A percentile compares a stretch with the other conserved stretches of the same genome.
Evolutionary conservation across 2,888 invertebrate genomes (phyloP).

Genomic region (Ephialtes manifestator): DNA sequence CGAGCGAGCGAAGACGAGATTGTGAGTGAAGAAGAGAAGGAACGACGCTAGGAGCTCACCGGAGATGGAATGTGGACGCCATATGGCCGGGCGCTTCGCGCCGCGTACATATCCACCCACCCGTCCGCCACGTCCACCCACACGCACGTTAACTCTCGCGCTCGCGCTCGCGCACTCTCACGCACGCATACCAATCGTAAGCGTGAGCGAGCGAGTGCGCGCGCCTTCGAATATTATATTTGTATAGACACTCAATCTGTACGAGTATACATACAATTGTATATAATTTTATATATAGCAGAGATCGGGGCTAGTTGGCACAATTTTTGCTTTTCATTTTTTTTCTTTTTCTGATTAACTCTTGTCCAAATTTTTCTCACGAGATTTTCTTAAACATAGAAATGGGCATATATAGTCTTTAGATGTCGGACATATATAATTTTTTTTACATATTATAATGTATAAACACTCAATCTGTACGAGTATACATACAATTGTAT

Average conservation of each 20-base stretch:
- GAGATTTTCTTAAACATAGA: too few relatives aligned
- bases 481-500: too few relatives aligned
- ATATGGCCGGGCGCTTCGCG: conserved; percentile 81
- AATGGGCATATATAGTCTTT: too few relatives aligned
- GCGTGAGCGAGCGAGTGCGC: background rate
- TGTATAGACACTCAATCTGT: conserved; percentile 6
- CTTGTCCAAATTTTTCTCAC: too few relatives aligned
- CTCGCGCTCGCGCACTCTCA: conserved; percentile 50
- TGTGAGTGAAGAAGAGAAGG: conserved; percentile 46
- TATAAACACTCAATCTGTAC: too few relatives aligned
- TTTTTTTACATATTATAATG: too few relatives aligned
- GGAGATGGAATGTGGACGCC: conserved; percentile 85
- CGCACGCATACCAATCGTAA: conserved; percentile 70
- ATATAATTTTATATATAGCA: background rate
- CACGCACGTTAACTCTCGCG: conserved; percentile 64
- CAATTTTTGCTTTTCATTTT: too few relatives aligned
- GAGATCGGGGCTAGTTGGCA: too few relatives aligned
- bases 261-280: background rate
- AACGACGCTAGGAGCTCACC: conserved; percentile 71
- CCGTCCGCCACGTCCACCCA: conserved; percentile 72
- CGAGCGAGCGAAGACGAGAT: conserved; percentile 13
- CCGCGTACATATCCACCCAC: conserved; percentile 80
- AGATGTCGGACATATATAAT: too few relatives aligned
- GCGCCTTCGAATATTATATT: conserved; percentile 34
- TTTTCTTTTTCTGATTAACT: too few relatives aligned